Percentiles rank a stretch among this genome's conserved stretches.
These are phyloP conservation scores for Proales similis DNA, from an alignment of 1,140 invertebrate genomes.

Conservation along the genomic window DNA sequence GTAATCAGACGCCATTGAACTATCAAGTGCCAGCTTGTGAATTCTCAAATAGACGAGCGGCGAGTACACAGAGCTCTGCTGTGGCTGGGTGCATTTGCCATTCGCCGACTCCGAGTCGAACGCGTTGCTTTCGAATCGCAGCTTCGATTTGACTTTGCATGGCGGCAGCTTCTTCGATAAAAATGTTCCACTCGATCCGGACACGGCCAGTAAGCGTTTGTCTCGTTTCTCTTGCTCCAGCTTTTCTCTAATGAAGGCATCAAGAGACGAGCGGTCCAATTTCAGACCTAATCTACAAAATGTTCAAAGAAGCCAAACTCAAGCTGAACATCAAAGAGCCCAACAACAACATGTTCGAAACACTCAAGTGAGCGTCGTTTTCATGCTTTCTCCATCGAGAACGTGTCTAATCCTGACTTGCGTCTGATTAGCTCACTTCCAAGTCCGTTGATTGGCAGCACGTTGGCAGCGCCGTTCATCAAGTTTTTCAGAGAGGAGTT, in stretches of 20 bases:
- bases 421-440: conserved; percentile 16
- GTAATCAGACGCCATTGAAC: not conserved
- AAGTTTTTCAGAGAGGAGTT: conserved; percentile 24
- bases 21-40: not conserved
- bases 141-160: conserved; percentile 27
- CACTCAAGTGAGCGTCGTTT: not conserved
- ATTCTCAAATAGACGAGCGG: conserved; percentile 1
- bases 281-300: conserved; percentile 20
- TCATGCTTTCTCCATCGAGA: not conserved
- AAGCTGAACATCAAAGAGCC: conserved; percentile 23
- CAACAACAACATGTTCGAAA: not conserved
- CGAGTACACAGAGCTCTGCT: conserved; percentile 34
- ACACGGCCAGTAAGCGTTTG: not conserved
- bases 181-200: conserved; percentile 23
- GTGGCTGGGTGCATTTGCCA: conserved; percentile 33
- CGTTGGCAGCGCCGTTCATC: conserved; percentile 24
- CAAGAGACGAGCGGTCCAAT: conserved; percentile 6
- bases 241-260: not conserved
- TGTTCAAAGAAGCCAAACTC: conserved; percentile 30
- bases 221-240: not conserved
- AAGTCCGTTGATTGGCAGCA: conserved; percentile 18
- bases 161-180: conserved; percentile 32
- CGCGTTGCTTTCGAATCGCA: conserved; percentile 7
- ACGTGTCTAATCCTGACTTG: too few relatives aligned
- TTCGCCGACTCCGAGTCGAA: conserved; percentile 5